A percentile compares a stretch with the other conserved stretches of the same genome.
Evolutionary conservation across 2,797 vertebrate species (phyloP).

Genomic region (Mareca penelope): DNA sequence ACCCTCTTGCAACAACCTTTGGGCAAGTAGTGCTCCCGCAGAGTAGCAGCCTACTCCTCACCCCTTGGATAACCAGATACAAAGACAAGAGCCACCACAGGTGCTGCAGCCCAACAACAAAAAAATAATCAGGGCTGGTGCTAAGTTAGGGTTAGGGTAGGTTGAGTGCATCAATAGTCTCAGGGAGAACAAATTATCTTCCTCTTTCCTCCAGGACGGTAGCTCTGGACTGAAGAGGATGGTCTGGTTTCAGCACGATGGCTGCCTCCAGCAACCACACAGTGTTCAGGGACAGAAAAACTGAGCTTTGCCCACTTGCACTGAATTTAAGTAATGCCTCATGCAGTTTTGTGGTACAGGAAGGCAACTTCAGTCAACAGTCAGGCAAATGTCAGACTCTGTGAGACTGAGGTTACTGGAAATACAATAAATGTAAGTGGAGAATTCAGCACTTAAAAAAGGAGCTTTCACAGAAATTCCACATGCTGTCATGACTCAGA

Average conservation of each 20-base stretch:
- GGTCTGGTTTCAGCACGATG: neutral
- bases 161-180: neutral
- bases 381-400: neutral
- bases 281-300: neutral
- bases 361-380: conserved; percentile 45
- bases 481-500: neutral
- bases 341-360: conserved; percentile 22
- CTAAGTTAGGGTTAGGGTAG: neutral
- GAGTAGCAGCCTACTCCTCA: neutral
- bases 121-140: neutral
- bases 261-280: neutral
- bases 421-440: conserved; percentile 44
- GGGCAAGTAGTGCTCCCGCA: neutral
- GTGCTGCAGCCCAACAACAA: neutral
- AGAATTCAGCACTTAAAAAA: conserved; percentile 35
- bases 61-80: neutral
- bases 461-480: neutral
- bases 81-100: neutral
- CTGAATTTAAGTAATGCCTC: conserved; percentile 37
- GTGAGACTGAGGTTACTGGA: conserved; percentile 29
- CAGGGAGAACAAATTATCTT: neutral
- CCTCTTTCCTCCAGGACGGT: neutral
- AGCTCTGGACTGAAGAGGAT: conserved; percentile 4
- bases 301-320: neutral
- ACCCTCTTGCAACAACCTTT: neutral